Percentiles rank a stretch among this genome's conserved stretches.
Evolutionary conservation across 2,113 vertebrate species (phyloP).

Genomic region (Desmodus rotundus): DNA sequence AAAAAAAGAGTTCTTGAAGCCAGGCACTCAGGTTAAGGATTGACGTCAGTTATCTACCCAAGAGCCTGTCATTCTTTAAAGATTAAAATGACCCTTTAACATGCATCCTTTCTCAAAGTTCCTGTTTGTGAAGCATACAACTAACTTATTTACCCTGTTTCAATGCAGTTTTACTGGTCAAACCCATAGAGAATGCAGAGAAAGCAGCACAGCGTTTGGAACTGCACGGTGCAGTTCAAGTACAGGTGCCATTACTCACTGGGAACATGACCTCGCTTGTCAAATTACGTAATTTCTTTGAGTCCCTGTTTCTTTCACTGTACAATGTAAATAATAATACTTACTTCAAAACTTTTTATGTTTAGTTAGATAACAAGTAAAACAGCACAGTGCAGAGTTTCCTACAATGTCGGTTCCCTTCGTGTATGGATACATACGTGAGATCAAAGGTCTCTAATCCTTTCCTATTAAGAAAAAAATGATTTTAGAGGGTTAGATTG

Average conservation of each 20-base stretch:
- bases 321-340: background rate
- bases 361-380: background rate
- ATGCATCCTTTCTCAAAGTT: background rate
- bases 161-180: background rate
- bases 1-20: background rate
- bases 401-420: background rate
- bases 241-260: background rate
- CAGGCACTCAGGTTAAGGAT: background rate
- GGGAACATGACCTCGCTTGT: background rate
- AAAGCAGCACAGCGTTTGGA: background rate
- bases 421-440: background rate
- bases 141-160: constrained; percentile 1
- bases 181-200: background rate
- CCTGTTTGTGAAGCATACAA: background rate
- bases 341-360: background rate
- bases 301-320: background rate
- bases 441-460: background rate
- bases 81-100: background rate
- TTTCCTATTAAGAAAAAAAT: background rate
- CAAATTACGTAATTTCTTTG: background rate
- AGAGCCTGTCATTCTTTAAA: background rate
- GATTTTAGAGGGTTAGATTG: background rate
- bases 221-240: background rate
- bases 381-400: background rate
- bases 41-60: background rate